phyloP scores from a whole-genome alignment of 2,888 invertebrate species.

The Nineta flava region DNA sequence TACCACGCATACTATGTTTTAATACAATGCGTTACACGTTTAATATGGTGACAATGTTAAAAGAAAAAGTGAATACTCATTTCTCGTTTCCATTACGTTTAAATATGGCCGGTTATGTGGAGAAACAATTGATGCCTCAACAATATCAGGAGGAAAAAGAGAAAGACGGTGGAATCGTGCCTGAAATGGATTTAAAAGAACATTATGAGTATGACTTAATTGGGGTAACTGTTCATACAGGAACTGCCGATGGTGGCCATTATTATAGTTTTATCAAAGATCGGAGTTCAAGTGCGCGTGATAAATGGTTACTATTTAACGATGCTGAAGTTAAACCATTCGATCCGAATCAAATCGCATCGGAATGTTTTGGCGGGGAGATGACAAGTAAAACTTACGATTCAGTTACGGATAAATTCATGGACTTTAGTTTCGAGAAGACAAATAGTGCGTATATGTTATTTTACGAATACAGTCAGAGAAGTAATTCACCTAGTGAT shows the following conservation, averaged over 20 bases:
- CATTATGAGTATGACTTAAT: slow-evolving; percentile 51
- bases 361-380: slow-evolving; percentile 94
- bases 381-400: slow-evolving; percentile 97
- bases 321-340: slow-evolving; percentile 90
- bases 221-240: slow-evolving; percentile 93
- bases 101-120: slow-evolving; percentile 91
- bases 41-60: slow-evolving; percentile 94
- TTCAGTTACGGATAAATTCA: slow-evolving; percentile 89
- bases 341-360: slow-evolving; percentile 85
- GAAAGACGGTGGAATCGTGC: slow-evolving; percentile 31
- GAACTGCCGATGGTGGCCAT: slow-evolving; percentile 95
- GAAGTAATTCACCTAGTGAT: slow-evolving; percentile 16
- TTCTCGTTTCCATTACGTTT: slow-evolving; percentile 87
- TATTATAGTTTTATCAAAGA: slow-evolving; percentile 93
- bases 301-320: slow-evolving; percentile 87
- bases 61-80: slow-evolving; percentile 94
- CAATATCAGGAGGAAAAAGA: slow-evolving; percentile 62
- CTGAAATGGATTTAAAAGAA: slow-evolving; percentile 43
- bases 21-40: slow-evolving; percentile 96
- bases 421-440: slow-evolving; percentile 96
- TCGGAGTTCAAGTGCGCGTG: slow-evolving; percentile 52
- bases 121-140: slow-evolving; percentile 81
- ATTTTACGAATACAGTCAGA: slow-evolving; percentile 74
- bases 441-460: slow-evolving; percentile 96
- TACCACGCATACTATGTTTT: slow-evolving; percentile 86